These are phyloP conservation scores for Xanthia icteritia DNA, from an alignment of 2,888 invertebrate genomes.

Conservation along the genomic window DNA sequence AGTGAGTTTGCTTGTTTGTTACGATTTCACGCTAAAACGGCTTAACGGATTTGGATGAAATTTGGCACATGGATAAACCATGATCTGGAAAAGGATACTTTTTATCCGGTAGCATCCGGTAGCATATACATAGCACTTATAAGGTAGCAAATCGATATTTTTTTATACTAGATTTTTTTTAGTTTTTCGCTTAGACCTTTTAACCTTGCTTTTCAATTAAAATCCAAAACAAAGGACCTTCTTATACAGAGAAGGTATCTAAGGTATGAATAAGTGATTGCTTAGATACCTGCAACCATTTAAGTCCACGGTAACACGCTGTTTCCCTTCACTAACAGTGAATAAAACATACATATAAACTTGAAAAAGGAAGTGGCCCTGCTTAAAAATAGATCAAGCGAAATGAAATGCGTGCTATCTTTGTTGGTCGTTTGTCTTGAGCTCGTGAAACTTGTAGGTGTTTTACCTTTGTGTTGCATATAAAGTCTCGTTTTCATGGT, in stretches of 20 bases:
- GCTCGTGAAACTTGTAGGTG: slow-evolving; percentile 28
- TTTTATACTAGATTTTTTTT: not conserved
- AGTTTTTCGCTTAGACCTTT: not conserved
- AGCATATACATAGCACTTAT: too few relatives aligned
- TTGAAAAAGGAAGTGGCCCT: not conserved
- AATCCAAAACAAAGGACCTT: not conserved
- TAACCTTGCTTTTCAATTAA: not conserved
- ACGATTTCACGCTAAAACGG: too few relatives aligned
- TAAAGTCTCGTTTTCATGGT: not conserved
- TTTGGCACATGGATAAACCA: too few relatives aligned
- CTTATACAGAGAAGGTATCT: not conserved
- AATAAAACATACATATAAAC: not conserved
- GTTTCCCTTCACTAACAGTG: not conserved
- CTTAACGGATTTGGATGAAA: too few relatives aligned
- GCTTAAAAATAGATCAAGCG: slow-evolving; percentile 44
- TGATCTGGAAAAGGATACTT: too few relatives aligned
- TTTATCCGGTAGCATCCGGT: too few relatives aligned
- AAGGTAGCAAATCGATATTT: not conserved
- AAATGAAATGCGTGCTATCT: slow-evolving; percentile 36
- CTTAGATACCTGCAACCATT: not conserved
- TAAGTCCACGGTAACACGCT: not conserved
- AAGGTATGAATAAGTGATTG: too few relatives aligned
- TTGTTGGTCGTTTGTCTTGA: slow-evolving; percentile 26
- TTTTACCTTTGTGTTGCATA: not conserved
- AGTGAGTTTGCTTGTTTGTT: too few relatives aligned